Base-by-base conservation (phyloP, 2,888 invertebrate species). In the Amblyjoppa proteus region DNA sequence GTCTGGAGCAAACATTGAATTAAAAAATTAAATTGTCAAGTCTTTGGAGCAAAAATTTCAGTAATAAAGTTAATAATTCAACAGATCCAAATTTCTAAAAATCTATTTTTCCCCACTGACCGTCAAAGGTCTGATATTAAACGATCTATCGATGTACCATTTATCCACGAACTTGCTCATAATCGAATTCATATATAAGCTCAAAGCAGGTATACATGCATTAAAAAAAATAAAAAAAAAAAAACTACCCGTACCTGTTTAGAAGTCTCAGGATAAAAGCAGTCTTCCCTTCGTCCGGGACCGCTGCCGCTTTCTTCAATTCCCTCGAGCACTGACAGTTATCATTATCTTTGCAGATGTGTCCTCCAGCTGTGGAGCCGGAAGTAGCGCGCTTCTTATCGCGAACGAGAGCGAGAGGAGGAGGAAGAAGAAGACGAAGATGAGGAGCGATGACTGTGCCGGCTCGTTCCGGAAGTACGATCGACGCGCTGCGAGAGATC, bases 391-490 rank as follows among this genome's bases (percentile, higher is more conserved):
- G 9, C 4, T 38, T 66, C 61, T 71, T 61, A 53, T 69, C 78
- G 78, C 34, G 70, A 58, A 78, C 45, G 41, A 78, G 45, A 58
- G 41, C 25, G 53, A 75, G 64, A 64, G 38, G 13, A 49, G n/a
- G 16, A 71, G 3, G 16, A 49, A 41, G 49, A 25, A 28, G 25
- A 38, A 25, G 51, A 53, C 2, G 76, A 38, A 34, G 51, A 51
- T 38, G 76, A 38, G 20, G 51, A 51, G 31, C 73, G 41, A 73
- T 64, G 73, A 70, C 45, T 56, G 41, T 41, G 34, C 77, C 77
- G 71, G 66, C 31, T 82, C 77, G 45, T 82, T 77, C 77, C 82
- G 82, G 82, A 82, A 77, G 75, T 81, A 16, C 41, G 70, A 64
- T 75, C 34, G 64, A 73, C 64, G 71, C 75, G 61, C 34, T 25